A percentile compares a stretch with the other conserved stretches of the same genome.
These are phyloP conservation scores for Phylloscopus trochilus DNA, from an alignment of 2,113 vertebrate genomes.

Conservation along the genomic window DNA sequence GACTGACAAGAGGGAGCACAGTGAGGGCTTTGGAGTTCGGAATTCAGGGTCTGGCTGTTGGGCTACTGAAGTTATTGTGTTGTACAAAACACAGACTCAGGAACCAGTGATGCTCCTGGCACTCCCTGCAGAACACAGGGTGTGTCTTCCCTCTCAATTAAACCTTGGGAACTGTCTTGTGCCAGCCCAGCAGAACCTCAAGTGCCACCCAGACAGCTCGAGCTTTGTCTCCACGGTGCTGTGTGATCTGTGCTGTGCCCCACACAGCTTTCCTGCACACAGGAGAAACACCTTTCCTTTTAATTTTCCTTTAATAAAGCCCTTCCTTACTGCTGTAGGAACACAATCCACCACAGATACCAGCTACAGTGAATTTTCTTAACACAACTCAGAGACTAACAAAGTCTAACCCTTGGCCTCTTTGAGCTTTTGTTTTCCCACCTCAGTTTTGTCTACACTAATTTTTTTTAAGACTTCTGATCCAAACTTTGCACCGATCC, in stretches of 20 bases:
- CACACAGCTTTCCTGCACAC: not conserved
- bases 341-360: not conserved
- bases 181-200: not conserved
- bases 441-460: not conserved
- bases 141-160: not conserved
- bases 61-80: not conserved
- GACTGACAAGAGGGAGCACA: not conserved
- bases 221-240: not conserved
- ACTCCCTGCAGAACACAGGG: not conserved
- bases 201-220: not conserved
- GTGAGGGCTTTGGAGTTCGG: not conserved
- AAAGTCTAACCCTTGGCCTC: not conserved
- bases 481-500: not conserved
- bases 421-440: not conserved
- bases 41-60: not conserved
- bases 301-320: not conserved
- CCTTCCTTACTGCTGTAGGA: not conserved
- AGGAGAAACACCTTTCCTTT: not conserved
- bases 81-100: not conserved
- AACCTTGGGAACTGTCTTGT: not conserved
- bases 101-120: not conserved
- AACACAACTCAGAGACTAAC: not conserved
- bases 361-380: not conserved
- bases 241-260: not conserved
- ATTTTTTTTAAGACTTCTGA: not conserved